A percentile compares a stretch with the other conserved stretches of the same genome.
Conservation (phyloP, 2,888 invertebrate genomes). For the Drosophila macrospina region DNA sequence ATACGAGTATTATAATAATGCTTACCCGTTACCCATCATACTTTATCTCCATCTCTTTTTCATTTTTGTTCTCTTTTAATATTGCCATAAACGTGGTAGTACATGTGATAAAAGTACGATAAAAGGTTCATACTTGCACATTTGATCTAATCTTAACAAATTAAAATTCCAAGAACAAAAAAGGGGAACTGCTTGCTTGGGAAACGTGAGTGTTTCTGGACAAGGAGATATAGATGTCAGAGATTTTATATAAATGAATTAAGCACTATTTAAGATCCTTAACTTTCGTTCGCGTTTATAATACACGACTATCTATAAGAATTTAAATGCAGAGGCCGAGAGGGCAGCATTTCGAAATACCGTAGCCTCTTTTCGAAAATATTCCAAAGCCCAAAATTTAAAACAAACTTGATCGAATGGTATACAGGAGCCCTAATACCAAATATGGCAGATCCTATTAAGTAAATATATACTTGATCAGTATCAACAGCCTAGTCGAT, state of each 20-base stretch:
- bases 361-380: no score
- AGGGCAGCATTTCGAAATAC: no score
- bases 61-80: constrained; percentile 13
- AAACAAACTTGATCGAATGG: no score
- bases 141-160: constrained; percentile 68
- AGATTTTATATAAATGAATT: no score
- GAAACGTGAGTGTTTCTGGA: background rate
- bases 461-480: no score
- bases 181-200: constrained; percentile 9
- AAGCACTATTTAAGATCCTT: background rate
- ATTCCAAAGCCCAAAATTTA: no score
- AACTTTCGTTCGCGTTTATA: background rate
- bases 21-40: constrained; percentile 1
- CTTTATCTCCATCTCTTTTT: background rate
- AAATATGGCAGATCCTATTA: no score
- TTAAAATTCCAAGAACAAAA: constrained; percentile 51
- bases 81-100: constrained; percentile 25
- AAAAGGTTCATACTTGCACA: constrained; percentile 26
- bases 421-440: no score
- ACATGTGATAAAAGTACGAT: constrained; percentile 17
- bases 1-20: constrained; percentile 12
- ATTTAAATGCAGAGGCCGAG: no score
- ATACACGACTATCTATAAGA: no score
- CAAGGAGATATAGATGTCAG: no score
- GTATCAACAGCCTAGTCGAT: no score